Evolutionary conservation across 2,888 invertebrate genomes (phyloP), one percentile per base, ranked within the genome.

Genomic region (Meandrusa payeni): DNA sequence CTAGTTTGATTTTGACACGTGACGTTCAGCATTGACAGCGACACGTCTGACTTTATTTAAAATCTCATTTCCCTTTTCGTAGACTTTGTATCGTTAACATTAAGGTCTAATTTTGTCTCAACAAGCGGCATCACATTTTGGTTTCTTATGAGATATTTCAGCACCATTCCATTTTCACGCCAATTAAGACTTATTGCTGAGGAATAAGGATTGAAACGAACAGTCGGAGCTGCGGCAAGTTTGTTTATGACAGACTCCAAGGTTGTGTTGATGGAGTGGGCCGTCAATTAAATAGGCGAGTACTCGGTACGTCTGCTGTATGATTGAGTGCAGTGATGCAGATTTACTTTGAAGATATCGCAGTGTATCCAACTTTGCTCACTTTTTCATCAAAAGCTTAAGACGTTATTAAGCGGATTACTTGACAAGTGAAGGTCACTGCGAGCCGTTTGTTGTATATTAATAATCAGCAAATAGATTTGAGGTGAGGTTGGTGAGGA

Each of bases 261-360:
- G 76, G 72, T 73, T 76, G 71, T 76, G 77, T 76, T 86, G 83
- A 85, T 83, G 73, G 82, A 86, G 83, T 83, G 79, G 75, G 62
- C 74, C 74, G 82, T 82, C 86, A 85, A 83, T 85, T 83, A 85
- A 76, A 74, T 71, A 69, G 70, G 70, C 72, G 73, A 76, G 75
- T 75, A 74, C 72, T 77, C 70, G 60, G 69, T 66, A 67, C 68
- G 67, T 75, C 71, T 69, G 64, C 59, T 62, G 62, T 71, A 67
- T 83, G 85, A 83, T 80, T 76, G 82, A 83, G 79, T 79, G 79
- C 80, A 80, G 65, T 72, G 74, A 79, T 79, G 79, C 81, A 81
- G 75, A 75, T 76, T 73, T 58, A 50, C 68, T 76, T 66, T 61
- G 61, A 64, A 70, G 71, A 74, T 74, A 61, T 51, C 31, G 31